Evolutionary conservation across 2,797 vertebrate species (phyloP).

Genomic region (Champsocephalus gunnari): DNA sequence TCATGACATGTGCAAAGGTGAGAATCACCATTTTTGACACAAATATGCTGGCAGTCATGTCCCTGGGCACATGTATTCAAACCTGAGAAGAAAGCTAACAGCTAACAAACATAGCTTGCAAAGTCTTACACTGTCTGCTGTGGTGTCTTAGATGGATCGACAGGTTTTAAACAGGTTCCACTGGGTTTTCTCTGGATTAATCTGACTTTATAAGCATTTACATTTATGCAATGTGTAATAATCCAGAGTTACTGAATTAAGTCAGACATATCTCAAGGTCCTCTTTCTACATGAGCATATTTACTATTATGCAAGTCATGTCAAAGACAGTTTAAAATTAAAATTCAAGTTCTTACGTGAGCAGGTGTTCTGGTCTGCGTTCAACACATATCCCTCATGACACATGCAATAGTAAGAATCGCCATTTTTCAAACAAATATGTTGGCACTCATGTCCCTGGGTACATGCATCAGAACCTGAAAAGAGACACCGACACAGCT

Average conservation of each 20-base stretch:
- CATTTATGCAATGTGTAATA: neutral
- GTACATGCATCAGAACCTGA: conserved; percentile 72
- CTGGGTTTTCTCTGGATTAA: neutral
- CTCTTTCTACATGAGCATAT: conserved; percentile 78
- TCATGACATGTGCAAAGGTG: conserved; percentile 78
- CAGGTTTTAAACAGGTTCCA: neutral
- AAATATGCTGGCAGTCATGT: conserved; percentile 83
- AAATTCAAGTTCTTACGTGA: conserved; percentile 18
- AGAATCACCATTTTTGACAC: conserved; percentile 64
- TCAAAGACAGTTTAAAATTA: neutral
- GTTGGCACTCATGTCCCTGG: conserved; percentile 78
- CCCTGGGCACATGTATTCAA: conserved; percentile 66
- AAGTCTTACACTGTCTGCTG: neutral
- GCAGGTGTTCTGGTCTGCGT: conserved; percentile 78
- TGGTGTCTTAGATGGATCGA: neutral
- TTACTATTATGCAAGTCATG: conserved; percentile 62
- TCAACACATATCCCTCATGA: conserved; percentile 77
- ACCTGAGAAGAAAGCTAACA: conserved; percentile 58
- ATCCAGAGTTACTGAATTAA: too few species aligned
- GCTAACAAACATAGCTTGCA: neutral
- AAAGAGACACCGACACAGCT: conserved; percentile 33
- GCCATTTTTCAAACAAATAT: conserved; percentile 73
- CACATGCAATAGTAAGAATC: conserved; percentile 78
- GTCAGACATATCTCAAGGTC: neutral
- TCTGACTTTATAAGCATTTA: neutral